A percentile compares a stretch with the other conserved stretches of the same genome.
Evolutionary conservation across 2,888 invertebrate genomes (phyloP).

Genomic region (Drosophila prostipennis): DNA sequence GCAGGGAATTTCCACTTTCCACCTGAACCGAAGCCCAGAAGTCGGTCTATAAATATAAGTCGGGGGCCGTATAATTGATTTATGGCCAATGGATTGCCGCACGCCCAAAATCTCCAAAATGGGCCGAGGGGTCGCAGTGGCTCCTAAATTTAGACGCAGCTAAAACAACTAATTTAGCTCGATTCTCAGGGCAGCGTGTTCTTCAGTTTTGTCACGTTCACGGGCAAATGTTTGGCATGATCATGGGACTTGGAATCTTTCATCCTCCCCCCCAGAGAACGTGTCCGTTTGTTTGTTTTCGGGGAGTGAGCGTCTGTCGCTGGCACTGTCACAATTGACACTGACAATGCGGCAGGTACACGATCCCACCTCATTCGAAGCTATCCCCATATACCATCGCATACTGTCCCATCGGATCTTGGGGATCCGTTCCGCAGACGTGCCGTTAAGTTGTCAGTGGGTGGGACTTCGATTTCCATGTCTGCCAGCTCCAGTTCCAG

Average conservation of each 20-base stretch:
- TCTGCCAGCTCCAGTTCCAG: slow-evolving; percentile 22
- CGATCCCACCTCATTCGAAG: slow-evolving; percentile 20
- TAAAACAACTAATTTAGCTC: slow-evolving; percentile 76
- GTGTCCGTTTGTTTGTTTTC: slow-evolving; percentile 78
- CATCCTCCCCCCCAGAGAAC: slow-evolving; percentile 29
- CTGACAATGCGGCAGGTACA: slow-evolving; percentile 79
- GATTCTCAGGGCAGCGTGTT: slow-evolving; percentile 59
- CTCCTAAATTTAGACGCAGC: slow-evolving; percentile 70
- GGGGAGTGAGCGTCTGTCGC: slow-evolving; percentile 43
- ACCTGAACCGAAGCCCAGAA: slow-evolving; percentile 42
- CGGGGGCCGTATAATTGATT: slow-evolving; percentile 76
- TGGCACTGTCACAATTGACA: slow-evolving; percentile 74
- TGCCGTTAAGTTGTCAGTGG: slow-evolving; percentile 53
- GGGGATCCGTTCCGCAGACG: slow-evolving; percentile 36
- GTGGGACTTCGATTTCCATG: slow-evolving; percentile 31
- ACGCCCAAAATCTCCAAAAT: slow-evolving; percentile 23
- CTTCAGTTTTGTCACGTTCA: slow-evolving; percentile 83
- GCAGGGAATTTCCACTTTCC: slow-evolving; percentile 21
- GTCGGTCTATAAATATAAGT: slow-evolving; percentile 44
- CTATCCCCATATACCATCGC: not conserved
- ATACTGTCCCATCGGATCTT: slow-evolving; percentile 7
- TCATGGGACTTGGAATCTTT: slow-evolving; percentile 17
- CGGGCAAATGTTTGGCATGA: slow-evolving; percentile 69
- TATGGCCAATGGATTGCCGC: slow-evolving; percentile 79
- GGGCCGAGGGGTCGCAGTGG: slow-evolving; percentile 28